phyloP scores from a whole-genome alignment of 2,113 vertebrate genomes.

The Macroglossus sobrinus region DNA sequence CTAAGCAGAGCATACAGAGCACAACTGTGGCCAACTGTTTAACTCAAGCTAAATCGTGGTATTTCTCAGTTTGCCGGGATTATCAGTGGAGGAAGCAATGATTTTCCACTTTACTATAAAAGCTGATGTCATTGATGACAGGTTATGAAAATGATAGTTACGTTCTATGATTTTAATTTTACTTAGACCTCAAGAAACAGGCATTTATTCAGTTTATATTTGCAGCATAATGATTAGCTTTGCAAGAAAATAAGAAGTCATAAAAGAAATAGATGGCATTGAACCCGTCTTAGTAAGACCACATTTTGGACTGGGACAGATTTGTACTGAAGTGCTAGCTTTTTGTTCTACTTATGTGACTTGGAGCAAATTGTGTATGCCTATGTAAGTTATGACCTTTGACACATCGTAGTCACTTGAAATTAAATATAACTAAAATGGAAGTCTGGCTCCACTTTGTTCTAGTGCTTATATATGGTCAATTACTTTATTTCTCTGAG shows the following conservation, averaged over 20 bases:
- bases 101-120: conserved; percentile 47
- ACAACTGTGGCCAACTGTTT: conserved; percentile 36
- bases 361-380: not conserved
- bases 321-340: not conserved
- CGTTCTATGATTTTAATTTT: not conserved
- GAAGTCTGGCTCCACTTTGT: not conserved
- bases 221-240: not conserved
- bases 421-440: not conserved
- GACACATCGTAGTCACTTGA: not conserved
- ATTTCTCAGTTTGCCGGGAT: conserved; percentile 65
- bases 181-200: not conserved
- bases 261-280: not conserved
- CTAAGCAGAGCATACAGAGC: conserved; percentile 55
- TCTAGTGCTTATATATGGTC: not conserved
- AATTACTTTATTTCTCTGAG: not conserved
- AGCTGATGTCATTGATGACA: not conserved
- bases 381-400: not conserved
- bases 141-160: not conserved
- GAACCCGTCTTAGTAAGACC: not conserved
- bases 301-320: not conserved
- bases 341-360: not conserved
- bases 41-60: conserved; percentile 29
- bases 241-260: not conserved
- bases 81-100: conserved; percentile 18
- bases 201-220: not conserved